A percentile compares a stretch with the other conserved stretches of the same genome.
Evolutionary conservation across 2,888 invertebrate genomes (phyloP).

Genomic region (Pristionchus maxplancki): DNA sequence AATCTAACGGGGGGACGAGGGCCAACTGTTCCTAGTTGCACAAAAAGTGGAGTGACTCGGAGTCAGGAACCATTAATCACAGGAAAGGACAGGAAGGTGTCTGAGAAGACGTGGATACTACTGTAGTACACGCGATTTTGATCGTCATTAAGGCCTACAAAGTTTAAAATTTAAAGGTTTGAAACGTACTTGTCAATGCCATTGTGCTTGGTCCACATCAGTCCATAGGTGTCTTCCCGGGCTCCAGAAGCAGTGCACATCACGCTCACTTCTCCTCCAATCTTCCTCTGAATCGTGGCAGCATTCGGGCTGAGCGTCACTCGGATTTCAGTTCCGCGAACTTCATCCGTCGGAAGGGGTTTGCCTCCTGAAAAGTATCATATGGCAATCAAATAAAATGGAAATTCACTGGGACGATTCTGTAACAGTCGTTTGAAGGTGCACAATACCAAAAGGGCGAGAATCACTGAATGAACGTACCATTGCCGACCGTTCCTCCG

Average conservation of each 20-base stretch:
- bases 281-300: conserved; percentile 61
- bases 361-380: background rate
- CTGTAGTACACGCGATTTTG: background rate
- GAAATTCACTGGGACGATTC: background rate
- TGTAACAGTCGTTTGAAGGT: too few species aligned
- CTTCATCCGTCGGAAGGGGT: background rate
- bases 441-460: too few species aligned
- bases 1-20: background rate
- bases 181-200: conserved; percentile 60
- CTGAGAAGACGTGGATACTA: background rate
- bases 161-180: too few species aligned
- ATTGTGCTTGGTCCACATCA: conserved; percentile 63
- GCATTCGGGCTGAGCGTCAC: conserved; percentile 58
- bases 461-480: too few species aligned
- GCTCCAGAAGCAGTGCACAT: conserved; percentile 58
- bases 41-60: conserved; percentile 33
- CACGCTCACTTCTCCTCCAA: conserved; percentile 61
- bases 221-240: conserved; percentile 57
- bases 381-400: background rate
- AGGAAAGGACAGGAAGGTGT: conserved; percentile 6
- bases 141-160: background rate
- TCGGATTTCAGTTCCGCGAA: background rate
- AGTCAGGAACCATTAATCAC: conserved; percentile 44
- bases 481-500: background rate
- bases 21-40: conserved; percentile 27